phyloP scores from a whole-genome alignment of 2,888 invertebrate genomes.

The Amphipoea oculea region DNA sequence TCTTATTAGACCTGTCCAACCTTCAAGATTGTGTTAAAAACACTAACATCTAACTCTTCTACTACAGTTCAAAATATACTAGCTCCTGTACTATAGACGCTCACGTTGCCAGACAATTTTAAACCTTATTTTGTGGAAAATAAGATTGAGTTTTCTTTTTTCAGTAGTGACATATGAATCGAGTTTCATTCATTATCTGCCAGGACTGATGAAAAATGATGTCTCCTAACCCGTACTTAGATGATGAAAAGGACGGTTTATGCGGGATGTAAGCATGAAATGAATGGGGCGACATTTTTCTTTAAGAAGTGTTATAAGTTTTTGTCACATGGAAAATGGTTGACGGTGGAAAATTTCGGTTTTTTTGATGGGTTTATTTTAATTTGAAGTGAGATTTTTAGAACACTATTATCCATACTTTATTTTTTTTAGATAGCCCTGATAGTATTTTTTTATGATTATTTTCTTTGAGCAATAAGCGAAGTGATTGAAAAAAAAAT shows the following conservation, averaged over 20 bases:
- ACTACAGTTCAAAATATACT: conserved; percentile 35
- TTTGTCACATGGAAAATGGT: conserved; percentile 37
- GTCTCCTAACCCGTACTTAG: conserved; percentile 71
- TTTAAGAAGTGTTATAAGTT: conserved; percentile 31
- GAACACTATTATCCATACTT: no score
- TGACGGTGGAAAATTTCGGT: background rate
- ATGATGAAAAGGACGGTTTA: conserved; percentile 69
- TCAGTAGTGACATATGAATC: conserved; percentile 43
- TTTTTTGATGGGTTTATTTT: background rate
- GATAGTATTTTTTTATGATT: no score
- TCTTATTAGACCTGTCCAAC: conserved; percentile 17
- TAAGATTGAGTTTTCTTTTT: conserved; percentile 14
- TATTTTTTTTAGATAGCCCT: no score
- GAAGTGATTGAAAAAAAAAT: no score
- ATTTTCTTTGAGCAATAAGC: no score
- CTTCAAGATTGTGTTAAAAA: conserved; percentile 19
- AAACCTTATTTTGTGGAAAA: rapidly evolving
- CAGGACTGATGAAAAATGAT: conserved; percentile 78
- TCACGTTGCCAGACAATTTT: background rate
- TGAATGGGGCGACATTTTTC: conserved; percentile 52
- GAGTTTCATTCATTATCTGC: conserved; percentile 73
- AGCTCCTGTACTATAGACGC: background rate
- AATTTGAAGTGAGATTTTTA: background rate
- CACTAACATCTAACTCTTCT: conserved; percentile 14
- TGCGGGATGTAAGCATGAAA: conserved; percentile 58